phyloP scores from a whole-genome alignment of 2,888 invertebrate genomes.

The Acanthosepion lycidas region DNA sequence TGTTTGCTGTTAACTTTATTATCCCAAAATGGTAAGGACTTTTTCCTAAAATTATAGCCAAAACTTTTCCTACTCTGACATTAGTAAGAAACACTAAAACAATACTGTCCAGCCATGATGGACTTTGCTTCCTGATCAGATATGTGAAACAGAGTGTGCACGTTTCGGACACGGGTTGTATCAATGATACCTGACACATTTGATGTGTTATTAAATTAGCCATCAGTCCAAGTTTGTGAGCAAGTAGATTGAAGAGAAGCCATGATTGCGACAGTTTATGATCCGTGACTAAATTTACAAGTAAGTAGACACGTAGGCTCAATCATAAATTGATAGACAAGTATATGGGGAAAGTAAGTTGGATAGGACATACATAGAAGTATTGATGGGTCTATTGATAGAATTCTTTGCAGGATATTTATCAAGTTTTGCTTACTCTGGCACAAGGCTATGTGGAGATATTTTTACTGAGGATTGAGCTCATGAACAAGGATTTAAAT shows the following conservation, averaged over 20 bases:
- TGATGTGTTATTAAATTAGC: slow-evolving; percentile 8
- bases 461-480: no score
- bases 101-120: not conserved
- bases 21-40: not conserved
- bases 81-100: not conserved
- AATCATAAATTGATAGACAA: not conserved
- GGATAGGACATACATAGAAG: not conserved
- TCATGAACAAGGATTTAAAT: no score
- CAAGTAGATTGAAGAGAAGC: slow-evolving; percentile 15
- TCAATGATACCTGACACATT: not conserved
- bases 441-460: not conserved
- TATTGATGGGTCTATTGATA: not conserved
- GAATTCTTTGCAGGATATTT: not conserved
- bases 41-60: not conserved
- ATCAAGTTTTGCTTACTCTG: not conserved
- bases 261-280: not conserved
- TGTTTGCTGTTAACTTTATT: no score
- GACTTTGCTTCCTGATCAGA: not conserved
- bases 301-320: not conserved
- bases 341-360: not conserved
- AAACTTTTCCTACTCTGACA: not conserved
- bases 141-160: not conserved
- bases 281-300: slow-evolving; percentile 33
- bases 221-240: not conserved
- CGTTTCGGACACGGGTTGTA: not conserved